Conservation (phyloP, 2,797 vertebrate genomes). For the Cyclopterus lumpus region DNA sequence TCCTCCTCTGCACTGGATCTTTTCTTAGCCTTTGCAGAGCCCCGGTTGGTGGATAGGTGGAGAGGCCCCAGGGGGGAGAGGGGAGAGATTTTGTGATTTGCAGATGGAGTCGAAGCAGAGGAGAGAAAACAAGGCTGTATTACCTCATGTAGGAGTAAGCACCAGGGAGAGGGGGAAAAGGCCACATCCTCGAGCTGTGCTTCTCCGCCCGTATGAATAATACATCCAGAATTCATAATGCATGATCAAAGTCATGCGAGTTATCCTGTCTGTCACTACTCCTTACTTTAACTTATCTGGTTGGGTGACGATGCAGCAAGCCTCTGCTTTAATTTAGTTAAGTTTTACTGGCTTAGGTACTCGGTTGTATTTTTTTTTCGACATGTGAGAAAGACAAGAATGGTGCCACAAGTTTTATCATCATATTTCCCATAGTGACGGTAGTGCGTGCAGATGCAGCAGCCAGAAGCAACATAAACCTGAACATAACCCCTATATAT, state of each 20-base stretch:
- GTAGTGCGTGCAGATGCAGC: neutral
- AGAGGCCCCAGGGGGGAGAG: conserved; percentile 12
- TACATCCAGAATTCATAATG: conserved; percentile 74
- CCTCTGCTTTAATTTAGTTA: conserved; percentile 22
- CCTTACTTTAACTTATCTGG: conserved; percentile 60
- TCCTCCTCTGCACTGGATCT: conserved; percentile 14
- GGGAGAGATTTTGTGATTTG: conserved; percentile 41
- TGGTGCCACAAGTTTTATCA: neutral
- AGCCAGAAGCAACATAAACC: neutral
- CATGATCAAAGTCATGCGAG: conserved; percentile 73
- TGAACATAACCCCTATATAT: neutral
- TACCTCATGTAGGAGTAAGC: conserved; percentile 49
- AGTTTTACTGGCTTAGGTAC: conserved; percentile 22
- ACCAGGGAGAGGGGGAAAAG: conserved; percentile 51
- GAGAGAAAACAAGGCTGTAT: conserved; percentile 48
- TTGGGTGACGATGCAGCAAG: conserved; percentile 38
- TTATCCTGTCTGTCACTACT: conserved; percentile 63
- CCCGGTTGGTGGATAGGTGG: conserved; percentile 15
- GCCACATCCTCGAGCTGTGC: conserved; percentile 56
- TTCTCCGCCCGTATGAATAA: conserved; percentile 68
- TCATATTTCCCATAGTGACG: neutral
- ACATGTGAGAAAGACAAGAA: neutral
- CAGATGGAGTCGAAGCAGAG: conserved; percentile 38
- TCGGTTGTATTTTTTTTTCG: neutral
- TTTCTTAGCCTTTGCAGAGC: conserved; percentile 7